phyloP scores from a whole-genome alignment of 2,113 vertebrate genomes.

The Aythya baeri region DNA sequence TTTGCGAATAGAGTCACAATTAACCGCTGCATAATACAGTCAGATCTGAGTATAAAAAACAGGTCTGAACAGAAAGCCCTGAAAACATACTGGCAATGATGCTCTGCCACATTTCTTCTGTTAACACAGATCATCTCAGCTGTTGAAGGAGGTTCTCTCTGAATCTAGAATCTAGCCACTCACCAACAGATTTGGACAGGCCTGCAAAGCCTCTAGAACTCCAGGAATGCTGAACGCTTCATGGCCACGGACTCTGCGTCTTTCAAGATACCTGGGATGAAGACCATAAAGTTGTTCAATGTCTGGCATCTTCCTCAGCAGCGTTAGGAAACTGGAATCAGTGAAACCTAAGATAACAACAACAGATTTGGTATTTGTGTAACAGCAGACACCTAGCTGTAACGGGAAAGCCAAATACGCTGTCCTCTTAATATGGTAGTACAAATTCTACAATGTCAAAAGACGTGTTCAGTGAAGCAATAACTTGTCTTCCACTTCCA shows the following conservation, averaged over 20 bases:
- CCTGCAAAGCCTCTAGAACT: slow-evolving; percentile 94
- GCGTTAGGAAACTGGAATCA: slow-evolving; percentile 93
- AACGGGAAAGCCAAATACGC: slow-evolving; percentile 15
- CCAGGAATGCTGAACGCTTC: slow-evolving; percentile 98
- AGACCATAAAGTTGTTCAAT: slow-evolving; percentile 97
- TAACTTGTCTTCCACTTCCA: neutral
- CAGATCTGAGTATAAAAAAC: neutral
- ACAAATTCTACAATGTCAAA: neutral
- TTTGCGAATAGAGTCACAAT: neutral
- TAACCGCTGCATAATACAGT: neutral
- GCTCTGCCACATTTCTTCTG: neutral
- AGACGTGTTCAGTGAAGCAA: neutral
- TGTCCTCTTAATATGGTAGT: neutral
- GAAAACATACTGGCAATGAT: neutral
- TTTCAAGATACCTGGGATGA: slow-evolving; percentile 95
- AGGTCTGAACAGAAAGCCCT: neutral
- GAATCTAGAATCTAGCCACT: slow-evolving; percentile 49
- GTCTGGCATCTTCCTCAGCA: slow-evolving; percentile 98
- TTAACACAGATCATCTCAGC: neutral
- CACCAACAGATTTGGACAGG: slow-evolving; percentile 95
- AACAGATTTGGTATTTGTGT: slow-evolving; percentile 52
- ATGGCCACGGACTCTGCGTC: slow-evolving; percentile 92
- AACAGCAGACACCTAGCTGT: neutral
- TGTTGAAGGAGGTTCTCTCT: neutral
- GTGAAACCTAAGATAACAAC: slow-evolving; percentile 89